Percentiles rank a stretch among this genome's conserved stretches.
Evolutionary conservation across 1,140 invertebrate genomes (phyloP).

Genomic region (Zaprionus gabonicus): DNA sequence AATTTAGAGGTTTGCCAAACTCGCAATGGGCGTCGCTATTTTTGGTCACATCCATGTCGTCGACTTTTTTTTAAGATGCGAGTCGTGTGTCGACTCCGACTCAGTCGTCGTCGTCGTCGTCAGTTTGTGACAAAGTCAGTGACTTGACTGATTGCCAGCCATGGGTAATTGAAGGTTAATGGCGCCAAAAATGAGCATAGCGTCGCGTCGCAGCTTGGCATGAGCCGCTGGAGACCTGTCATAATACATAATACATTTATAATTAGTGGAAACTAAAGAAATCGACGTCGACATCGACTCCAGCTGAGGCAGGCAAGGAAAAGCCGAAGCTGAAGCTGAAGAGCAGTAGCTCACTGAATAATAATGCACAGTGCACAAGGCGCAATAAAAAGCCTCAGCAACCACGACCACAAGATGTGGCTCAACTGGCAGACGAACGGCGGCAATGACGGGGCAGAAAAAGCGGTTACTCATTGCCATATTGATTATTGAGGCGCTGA

Average conservation of each 20-base stretch:
- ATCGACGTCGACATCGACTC: background rate
- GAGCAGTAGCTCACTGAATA: conserved; percentile 9
- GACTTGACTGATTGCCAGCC: conserved; percentile 59
- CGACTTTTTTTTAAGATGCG: conserved; percentile 43
- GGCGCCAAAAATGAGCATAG: conserved; percentile 68
- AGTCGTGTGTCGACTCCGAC: conserved; percentile 63
- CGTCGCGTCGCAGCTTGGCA: conserved; percentile 29
- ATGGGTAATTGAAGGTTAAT: conserved; percentile 76
- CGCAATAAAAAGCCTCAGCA: conserved; percentile 4
- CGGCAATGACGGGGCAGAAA: conserved; percentile 44
- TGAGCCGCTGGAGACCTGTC: conserved; percentile 45
- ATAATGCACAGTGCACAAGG: background rate
- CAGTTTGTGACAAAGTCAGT: conserved; percentile 47
- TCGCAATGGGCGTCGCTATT: conserved; percentile 60
- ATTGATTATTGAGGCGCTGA: conserved; percentile 43
- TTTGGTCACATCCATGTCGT: conserved; percentile 67
- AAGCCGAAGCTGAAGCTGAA: background rate
- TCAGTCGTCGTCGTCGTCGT: conserved; percentile 16
- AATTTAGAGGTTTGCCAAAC: conserved; percentile 46
- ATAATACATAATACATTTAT: conserved; percentile 47
- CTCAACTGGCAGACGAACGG: conserved; percentile 2
- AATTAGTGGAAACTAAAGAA: conserved; percentile 42
- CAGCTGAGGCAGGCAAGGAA: background rate
- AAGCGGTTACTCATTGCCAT: conserved; percentile 46
- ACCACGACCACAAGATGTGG: conserved; percentile 29